Evolutionary conservation across 2,888 invertebrate species (phyloP), one percentile per base, ranked within the genome.

Genomic region (Crocallis elinguaria): DNA sequence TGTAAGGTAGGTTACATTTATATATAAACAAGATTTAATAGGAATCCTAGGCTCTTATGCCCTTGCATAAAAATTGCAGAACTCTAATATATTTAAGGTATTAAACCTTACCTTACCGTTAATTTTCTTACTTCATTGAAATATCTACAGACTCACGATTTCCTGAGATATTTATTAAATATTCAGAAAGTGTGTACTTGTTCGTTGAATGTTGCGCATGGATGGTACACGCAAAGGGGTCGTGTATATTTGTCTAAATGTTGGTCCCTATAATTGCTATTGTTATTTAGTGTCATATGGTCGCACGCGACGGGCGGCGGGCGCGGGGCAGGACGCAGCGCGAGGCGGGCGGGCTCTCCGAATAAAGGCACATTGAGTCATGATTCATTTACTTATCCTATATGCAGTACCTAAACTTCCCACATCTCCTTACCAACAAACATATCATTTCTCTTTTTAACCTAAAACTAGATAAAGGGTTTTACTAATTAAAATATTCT

Each of bases 181-280:
- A 57, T 52, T 57, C 54, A 59, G 65, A 69, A 64, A n/a, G n/a
- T 60, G 55, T 55, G 59, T 62, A 73, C 66, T 56, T 58, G 68
- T 85, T 84, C 75, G 75, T 82, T 82, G 81, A 83, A 76, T 71
- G 71, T 75, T 78, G 77, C 81, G 79, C 73, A 74, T 71, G 69
- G 76, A 69, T 73, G 67, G 67, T 75, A 72, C 70, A 76, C 77
- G 79, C 80, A 76, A n/a, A n/a, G n/a, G 75, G 79, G 79, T 82
- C 78, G 73, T 86, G 84, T 86, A 90, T 90, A 90, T 86, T 90
- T 88, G 79, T 89, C 88, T 89, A 91, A 90, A 90, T 84, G 79
- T 91, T 90, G 90, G 90, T 91, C 91, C 91, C 91, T 88, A 88
- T 84, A 81, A 84, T 90, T 88, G 84, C 88, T 89, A 90, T 90